Conservation (phyloP, 2,113 vertebrate genomes). For the Zosterops borbonicus region DNA sequence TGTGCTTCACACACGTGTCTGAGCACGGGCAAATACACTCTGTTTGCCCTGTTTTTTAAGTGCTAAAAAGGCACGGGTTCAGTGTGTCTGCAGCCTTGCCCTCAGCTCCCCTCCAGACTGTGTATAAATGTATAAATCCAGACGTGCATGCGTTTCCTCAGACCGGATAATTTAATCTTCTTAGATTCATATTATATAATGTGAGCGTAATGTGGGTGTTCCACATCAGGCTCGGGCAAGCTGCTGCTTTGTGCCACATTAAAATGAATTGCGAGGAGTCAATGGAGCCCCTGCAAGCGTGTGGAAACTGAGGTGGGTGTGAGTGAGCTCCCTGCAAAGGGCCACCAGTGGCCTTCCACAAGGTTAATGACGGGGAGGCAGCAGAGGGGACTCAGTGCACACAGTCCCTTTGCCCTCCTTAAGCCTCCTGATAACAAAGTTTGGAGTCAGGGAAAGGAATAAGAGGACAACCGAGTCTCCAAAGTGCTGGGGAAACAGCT, state of each 20-base stretch:
- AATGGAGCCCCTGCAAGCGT: not conserved
- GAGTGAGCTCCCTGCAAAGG: not conserved
- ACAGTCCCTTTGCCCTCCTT: not conserved
- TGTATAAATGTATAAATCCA: not conserved
- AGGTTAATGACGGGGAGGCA: not conserved
- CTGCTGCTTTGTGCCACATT: constrained; percentile 23
- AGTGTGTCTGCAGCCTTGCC: not conserved
- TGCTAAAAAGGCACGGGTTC: not conserved
- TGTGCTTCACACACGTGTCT: accelerated
- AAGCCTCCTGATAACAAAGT: accelerated
- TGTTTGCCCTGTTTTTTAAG: not conserved
- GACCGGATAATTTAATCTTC: constrained; percentile 12
- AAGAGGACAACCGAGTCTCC: not conserved
- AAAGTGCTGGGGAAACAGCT: not conserved
- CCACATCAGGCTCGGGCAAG: constrained; percentile 8
- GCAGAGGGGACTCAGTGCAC: accelerated
- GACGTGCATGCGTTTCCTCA: not conserved
- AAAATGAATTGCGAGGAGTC: not conserved
- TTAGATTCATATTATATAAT: constrained; percentile 56
- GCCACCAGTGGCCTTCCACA: not conserved
- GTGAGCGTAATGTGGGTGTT: not conserved
- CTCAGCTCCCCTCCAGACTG: not conserved
- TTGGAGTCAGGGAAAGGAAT: not conserved
- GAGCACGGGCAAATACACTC: accelerated
- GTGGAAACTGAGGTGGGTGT: not conserved